Base-by-base conservation (phyloP, 2,113 vertebrate species). In the Polypterus senegalus region DNA sequence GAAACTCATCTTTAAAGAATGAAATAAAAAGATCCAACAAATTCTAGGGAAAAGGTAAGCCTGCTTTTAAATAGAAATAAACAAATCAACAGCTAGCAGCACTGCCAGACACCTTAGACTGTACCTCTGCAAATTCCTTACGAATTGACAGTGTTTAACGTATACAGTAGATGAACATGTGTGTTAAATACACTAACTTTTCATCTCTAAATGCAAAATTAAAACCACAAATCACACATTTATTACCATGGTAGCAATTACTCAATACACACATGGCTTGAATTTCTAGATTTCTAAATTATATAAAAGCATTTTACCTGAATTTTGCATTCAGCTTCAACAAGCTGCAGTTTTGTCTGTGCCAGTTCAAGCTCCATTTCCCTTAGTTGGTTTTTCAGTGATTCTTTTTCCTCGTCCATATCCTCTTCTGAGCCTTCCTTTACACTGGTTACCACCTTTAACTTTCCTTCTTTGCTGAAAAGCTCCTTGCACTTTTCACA, bases 361-460 rank as follows among this genome's bases (percentile, higher is more conserved):
- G 95, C 95, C 66, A 99, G 81, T 63, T 99, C 95, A 46, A 98
- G 88, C 73, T 99, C 96, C 94, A 99, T 97, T 70, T 97, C 95
- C 52, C 96, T 86, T 70, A 99, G 85, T 82, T 99, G 96, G 79
- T 88, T 93, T 77, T 96, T 92, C 74, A 99, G 75, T 0, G 67
- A 82, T 71, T 97, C 95, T 78, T 95, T 98, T 83, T 98, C 94
- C 73, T 96, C 91, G 0, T 97, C 94, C 0, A 84, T 80, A 77
- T 97, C 93, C 71, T 95, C 92, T 0, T 88, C 77, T 1, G 77
- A 80, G 43, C 80, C 86, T 0, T 88, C 84, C 51, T 90, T 80
- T 9, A 78, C 71, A 27, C 78, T 63, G 58, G 74, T 79, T 49
- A 76, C 63, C 1, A 80, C 77, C 74, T 88, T 91, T 69, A 92